phyloP scores from a whole-genome alignment of 2,113 vertebrate genomes.

The Puffinus mauretanicus region DNA sequence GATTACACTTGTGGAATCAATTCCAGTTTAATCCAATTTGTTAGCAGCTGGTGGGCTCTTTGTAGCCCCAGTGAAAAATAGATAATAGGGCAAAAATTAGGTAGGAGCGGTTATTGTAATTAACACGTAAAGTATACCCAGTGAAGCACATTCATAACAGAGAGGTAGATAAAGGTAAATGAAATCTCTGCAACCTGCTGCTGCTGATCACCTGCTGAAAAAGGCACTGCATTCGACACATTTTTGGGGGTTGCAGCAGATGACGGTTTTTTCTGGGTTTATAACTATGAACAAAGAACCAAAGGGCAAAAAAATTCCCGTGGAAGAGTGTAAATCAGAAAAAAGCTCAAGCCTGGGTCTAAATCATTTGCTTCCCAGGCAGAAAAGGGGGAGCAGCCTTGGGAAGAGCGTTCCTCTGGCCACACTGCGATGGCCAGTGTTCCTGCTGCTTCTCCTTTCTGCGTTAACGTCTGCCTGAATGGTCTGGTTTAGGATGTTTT shows the following conservation, averaged over 20 bases:
- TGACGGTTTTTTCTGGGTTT: neutral
- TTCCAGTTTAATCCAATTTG: neutral
- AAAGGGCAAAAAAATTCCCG: neutral
- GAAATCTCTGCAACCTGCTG: neutral
- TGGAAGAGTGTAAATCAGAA: neutral
- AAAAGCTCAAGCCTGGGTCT: neutral
- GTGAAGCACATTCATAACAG: neutral
- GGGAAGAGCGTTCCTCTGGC: neutral
- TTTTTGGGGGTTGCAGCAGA: neutral
- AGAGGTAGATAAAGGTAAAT: neutral
- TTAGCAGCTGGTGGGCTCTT: neutral
- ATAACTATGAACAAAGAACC: neutral
- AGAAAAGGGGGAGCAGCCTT: neutral
- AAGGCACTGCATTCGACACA: neutral
- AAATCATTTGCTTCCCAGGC: neutral
- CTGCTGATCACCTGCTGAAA: neutral
- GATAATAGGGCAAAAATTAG: neutral
- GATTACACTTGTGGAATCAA: neutral
- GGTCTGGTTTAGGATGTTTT: neutral
- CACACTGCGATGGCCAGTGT: rapidly evolving
- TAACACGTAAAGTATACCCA: neutral
- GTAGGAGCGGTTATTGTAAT: neutral
- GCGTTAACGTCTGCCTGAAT: neutral
- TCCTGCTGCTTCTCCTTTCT: neutral
- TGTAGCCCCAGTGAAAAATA: neutral